Percentiles rank a stretch among this genome's conserved stretches.
phyloP scores from a whole-genome alignment of 2,797 vertebrate species.

The Anguilla anguilla region DNA sequence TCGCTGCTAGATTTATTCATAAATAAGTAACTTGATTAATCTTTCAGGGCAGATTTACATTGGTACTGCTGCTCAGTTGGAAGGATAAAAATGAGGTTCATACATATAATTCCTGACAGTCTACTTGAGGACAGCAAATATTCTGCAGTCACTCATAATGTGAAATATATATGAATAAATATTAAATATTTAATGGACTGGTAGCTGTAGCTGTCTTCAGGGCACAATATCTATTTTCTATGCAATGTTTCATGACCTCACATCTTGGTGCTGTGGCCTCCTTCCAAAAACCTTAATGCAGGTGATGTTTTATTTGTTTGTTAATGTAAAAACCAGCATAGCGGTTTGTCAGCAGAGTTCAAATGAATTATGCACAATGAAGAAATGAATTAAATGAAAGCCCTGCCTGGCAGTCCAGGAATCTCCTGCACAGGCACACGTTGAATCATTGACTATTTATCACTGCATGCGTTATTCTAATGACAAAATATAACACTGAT shows the following conservation, averaged over 20 bases:
- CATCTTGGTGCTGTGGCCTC: conserved; percentile 82
- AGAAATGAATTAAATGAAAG: conserved; percentile 83
- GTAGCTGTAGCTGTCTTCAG: conserved; percentile 81
- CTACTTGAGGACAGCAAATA: conserved; percentile 77
- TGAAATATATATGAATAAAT: conserved; percentile 89
- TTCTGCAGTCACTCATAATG: conserved; percentile 85
- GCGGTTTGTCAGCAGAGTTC: conserved; percentile 85
- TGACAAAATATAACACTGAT: conserved; percentile 16
- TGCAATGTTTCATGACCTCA: conserved; percentile 83
- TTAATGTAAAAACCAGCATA: conserved; percentile 85
- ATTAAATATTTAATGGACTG: conserved; percentile 88
- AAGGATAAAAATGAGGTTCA: conserved; percentile 57
- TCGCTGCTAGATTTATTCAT: conserved; percentile 30
- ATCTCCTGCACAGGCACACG: conserved; percentile 27
- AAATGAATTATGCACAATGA: conserved; percentile 81
- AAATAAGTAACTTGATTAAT: conserved; percentile 48
- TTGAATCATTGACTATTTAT: conserved; percentile 22
- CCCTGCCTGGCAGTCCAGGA: conserved; percentile 48
- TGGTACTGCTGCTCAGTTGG: neutral
- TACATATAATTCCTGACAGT: conserved; percentile 73
- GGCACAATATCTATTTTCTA: conserved; percentile 87
- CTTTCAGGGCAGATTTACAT: conserved; percentile 47
- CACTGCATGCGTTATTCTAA: neutral
- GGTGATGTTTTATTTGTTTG: conserved; percentile 89
- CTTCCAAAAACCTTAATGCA: conserved; percentile 84